phyloP scores from a whole-genome alignment of 35 echinoderm and acorn worm genomes.

The Apostichopus japonicus region DNA sequence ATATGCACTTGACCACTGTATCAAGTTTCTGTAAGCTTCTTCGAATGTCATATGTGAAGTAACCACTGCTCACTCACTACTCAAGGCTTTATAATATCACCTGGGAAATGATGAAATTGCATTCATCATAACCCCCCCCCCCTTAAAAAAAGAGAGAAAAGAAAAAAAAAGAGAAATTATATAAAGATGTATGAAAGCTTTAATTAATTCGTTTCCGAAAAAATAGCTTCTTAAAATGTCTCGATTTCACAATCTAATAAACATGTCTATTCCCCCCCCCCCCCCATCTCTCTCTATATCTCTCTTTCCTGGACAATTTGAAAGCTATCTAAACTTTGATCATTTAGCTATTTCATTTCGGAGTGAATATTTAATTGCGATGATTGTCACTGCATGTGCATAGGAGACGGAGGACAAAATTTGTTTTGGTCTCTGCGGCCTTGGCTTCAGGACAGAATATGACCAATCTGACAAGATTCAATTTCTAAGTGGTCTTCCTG shows the following conservation, averaged over 20 bases:
- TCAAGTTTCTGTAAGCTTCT: neutral
- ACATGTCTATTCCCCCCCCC: neutral
- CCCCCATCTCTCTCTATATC: neutral
- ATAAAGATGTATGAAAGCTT: neutral
- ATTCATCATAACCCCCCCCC: neutral
- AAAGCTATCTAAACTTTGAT: neutral
- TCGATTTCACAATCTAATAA: neutral
- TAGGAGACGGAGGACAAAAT: neutral
- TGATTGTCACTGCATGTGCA: neutral
- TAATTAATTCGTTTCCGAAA: constrained; percentile 5
- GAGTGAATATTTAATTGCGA: neutral
- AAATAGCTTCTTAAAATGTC: neutral
- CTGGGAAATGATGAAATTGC: neutral
- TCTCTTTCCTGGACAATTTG: too few species aligned
- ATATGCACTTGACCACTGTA: neutral
- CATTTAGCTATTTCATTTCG: neutral
- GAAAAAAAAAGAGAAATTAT: neutral
- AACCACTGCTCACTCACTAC: neutral
- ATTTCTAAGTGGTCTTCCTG: neutral
- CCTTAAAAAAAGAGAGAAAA: too few species aligned
- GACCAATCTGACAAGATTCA: neutral
- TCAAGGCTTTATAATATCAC: too few species aligned
- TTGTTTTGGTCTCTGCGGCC: neutral
- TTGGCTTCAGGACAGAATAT: neutral
- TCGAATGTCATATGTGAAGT: neutral